Base-by-base conservation (phyloP, 2,888 invertebrate species). In the Aelia acuminata region DNA sequence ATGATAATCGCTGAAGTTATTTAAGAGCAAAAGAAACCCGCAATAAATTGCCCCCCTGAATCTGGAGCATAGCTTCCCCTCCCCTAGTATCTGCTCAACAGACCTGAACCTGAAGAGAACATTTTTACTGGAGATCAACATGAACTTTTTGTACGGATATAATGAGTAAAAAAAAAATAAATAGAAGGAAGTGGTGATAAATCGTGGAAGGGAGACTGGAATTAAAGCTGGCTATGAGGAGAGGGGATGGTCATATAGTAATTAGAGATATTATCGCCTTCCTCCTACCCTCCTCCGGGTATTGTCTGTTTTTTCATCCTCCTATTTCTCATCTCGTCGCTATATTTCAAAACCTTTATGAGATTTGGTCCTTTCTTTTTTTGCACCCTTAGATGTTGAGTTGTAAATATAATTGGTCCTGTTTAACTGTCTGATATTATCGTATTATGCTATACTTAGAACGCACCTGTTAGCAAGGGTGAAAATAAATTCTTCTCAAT, bases 261-360 rank as follows among this genome's bases (percentile, higher is more conserved):
- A 80, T 80, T 80, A 80, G 80, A 80, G 80, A 80, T 80, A 80
- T 80, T 80, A 80, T 80, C 80, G 80, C 43, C 8, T 50, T 50
- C 31, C 48, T 85, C 50, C 75, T 85, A 84, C 89, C 87, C 80
- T 88, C 89, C 84, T 84, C 47, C 1, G 20, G 50, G 35, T 35
- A 48, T 85, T 85, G 53, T 35, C 50, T 39, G 49, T 48, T 50
- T 53, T 85, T 53, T 85, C 18, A 18, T 26, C 50, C 85, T 85
- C 85, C 85, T 47, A 49, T 53, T 85, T 53, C 85, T 85, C 85
- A 49, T 85, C 85, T 47, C 53, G 35, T 49, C 85, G 43, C 35
- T 35, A 84, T 47, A 48, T 49, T 49, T 47, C 84, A 47, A 48
- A 48, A 47, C 49, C 84, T 31, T 84, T 84, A 84, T 84, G 84